phyloP scores from a whole-genome alignment of 1,140 invertebrate genomes.

The Hylyphantes graminicola region DNA sequence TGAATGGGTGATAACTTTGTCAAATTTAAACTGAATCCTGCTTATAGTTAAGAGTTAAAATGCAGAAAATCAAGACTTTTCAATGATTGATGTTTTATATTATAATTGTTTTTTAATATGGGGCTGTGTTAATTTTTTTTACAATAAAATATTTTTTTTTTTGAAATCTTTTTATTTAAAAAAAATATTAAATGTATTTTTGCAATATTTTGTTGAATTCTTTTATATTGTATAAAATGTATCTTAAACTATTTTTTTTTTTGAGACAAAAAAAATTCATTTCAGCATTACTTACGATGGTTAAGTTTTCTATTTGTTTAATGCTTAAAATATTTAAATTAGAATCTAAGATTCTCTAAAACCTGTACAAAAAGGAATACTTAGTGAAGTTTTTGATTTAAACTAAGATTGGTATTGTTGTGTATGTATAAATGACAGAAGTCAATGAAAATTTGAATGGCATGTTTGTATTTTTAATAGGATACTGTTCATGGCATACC shows the following conservation, averaged over 20 bases:
- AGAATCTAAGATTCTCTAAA: conserved; percentile 34
- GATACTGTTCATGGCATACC: too few species aligned
- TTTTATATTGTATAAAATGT: background rate
- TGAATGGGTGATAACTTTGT: too few species aligned
- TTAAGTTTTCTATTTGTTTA: background rate
- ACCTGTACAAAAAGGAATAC: background rate
- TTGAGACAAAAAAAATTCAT: background rate
- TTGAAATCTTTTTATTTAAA: too few species aligned
- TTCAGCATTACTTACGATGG: background rate
- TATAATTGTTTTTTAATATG: too few species aligned
- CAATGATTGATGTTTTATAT: too few species aligned
- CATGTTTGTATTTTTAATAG: too few species aligned
- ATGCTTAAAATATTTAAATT: background rate
- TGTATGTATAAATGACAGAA: background rate
- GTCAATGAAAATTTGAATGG: background rate
- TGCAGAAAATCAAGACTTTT: too few species aligned
- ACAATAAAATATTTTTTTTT: too few species aligned
- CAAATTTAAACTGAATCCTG: too few species aligned
- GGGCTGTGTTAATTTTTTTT: too few species aligned
- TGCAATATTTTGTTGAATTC: background rate
- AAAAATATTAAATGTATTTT: background rate
- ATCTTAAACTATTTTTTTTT: background rate
- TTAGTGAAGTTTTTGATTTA: conserved; percentile 5
- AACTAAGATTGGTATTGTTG: background rate
- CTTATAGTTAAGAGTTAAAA: too few species aligned